Conservation (phyloP, 2,797 vertebrate genomes). For the Mallotus villosus region DNA sequence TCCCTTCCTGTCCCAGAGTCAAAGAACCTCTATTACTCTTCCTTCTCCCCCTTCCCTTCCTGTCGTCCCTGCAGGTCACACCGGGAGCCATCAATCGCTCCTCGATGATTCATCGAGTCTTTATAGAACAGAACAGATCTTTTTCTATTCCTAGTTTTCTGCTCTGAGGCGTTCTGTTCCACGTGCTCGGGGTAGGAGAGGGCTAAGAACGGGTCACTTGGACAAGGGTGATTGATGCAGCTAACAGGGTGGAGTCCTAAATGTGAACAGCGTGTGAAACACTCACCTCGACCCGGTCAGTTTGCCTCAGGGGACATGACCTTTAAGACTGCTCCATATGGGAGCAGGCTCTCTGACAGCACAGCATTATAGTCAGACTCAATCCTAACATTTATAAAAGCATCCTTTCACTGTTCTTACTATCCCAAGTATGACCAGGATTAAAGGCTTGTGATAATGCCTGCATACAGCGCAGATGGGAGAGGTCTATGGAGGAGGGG, state of each 20-base stretch:
- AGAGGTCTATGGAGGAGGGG: no score
- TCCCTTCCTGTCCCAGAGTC: conserved; percentile 2
- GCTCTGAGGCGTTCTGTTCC: not conserved
- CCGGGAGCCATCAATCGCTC: not conserved
- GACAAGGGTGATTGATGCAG: not conserved
- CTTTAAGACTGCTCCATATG: conserved; percentile 7
- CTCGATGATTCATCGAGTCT: not conserved
- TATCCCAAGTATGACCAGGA: not conserved
- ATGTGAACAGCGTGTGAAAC: not conserved
- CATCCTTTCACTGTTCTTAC: no score
- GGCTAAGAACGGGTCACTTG: not conserved
- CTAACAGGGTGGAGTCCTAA: not conserved
- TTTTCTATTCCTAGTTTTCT: not conserved
- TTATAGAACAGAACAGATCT: not conserved
- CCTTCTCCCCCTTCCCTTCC: not conserved
- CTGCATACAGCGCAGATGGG: no score
- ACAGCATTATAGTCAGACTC: not conserved
- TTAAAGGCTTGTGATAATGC: not conserved
- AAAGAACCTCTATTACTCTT: conserved; percentile 4
- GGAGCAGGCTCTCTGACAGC: not conserved
- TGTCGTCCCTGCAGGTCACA: conserved; percentile 2
- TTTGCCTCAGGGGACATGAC: not conserved
- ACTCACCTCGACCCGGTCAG: not conserved
- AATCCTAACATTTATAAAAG: no score
- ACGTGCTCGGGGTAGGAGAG: not conserved